phyloP scores from a whole-genome alignment of 2,888 invertebrate genomes.

The Plemyria rubiginata region DNA sequence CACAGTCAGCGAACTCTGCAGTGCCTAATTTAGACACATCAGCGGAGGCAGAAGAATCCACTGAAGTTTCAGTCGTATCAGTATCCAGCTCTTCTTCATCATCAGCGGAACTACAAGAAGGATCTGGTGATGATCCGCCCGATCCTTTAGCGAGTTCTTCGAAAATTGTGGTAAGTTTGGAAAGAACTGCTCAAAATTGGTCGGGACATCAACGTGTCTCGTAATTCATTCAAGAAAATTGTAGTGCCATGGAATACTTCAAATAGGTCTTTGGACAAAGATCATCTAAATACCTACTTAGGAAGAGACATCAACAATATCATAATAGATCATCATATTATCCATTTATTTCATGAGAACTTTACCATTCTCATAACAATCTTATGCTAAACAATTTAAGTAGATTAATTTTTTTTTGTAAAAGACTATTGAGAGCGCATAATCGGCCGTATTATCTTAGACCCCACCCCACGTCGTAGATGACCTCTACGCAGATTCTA shows the following conservation, averaged over 20 bases:
- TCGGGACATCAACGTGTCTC: background rate
- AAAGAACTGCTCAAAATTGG: background rate
- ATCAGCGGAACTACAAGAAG: slow-evolving; percentile 65
- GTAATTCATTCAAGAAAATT: too few relatives aligned
- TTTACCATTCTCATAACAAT: background rate
- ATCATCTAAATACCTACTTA: background rate
- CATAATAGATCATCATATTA: background rate
- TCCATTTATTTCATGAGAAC: too few relatives aligned
- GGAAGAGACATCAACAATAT: too few relatives aligned
- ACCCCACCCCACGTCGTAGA: slow-evolving; percentile 15
- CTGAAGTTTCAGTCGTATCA: slow-evolving; percentile 67
- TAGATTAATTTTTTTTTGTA: background rate
- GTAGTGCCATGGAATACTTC: background rate
- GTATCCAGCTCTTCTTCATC: slow-evolving; percentile 54
- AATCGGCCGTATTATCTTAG: slow-evolving; percentile 10
- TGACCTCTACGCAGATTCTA: slow-evolving; percentile 16
- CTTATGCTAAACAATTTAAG: background rate
- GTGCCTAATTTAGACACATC: slow-evolving; percentile 63
- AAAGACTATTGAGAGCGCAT: background rate
- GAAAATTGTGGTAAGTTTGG: slow-evolving; percentile 54
- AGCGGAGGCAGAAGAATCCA: slow-evolving; percentile 62
- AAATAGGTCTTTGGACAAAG: background rate
- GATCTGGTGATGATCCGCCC: slow-evolving; percentile 77
- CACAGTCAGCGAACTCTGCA: slow-evolving; percentile 53
- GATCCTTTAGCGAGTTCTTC: slow-evolving; percentile 52